Base-by-base conservation (phyloP, 2,888 invertebrate genomes). In the Tenthredo amoena region DNA sequence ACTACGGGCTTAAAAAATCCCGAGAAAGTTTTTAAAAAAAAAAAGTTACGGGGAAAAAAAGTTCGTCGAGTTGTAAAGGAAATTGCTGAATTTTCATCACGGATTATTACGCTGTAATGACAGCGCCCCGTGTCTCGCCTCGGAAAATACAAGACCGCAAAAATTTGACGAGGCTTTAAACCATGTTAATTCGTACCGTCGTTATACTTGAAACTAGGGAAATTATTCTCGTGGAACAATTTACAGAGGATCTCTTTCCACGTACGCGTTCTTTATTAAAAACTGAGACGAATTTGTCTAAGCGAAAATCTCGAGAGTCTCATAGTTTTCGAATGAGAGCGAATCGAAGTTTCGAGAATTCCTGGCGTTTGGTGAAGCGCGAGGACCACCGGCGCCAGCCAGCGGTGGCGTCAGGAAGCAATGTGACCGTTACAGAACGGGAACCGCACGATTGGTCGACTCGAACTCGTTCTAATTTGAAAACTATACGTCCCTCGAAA, bases 11-110 rank as follows among this genome's bases (percentile, higher is more conserved):
- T n/a, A 55, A 77, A 77, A 77, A 77, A 55, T 77, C 21, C 34
- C 31, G 77, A 7, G 31, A 55, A 74, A 74, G 72, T 50, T 77
- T 10, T 2, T 15, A 65, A 65, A 68, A 68, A 68, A 21, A 43
- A 72, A 34, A 72, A 72, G 43, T 3, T 37, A 15, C 43, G 18
- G 12, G 18, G n/a, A 5, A 9, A n/a, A 50, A 58, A 62, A 40
- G 18, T 40, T 58, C 21, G 3, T 3, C 21, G 81, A 37, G 47
- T 18, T 62, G 37, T 12, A 62, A 37, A 62, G 81, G 62, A 62
- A 81, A 81, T 62, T 81, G 81, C 58, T 12, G 50, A 81, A 62
- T 81, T 81, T 79, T 81, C 37, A 81, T 62, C 62, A 62, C 40
- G 81, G 50, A 77, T 77, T 77, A 77, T 74, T 77, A 55, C 55